Base-by-base conservation (phyloP, 2,888 invertebrate genomes). In the Ornithoptera alexandrae region DNA sequence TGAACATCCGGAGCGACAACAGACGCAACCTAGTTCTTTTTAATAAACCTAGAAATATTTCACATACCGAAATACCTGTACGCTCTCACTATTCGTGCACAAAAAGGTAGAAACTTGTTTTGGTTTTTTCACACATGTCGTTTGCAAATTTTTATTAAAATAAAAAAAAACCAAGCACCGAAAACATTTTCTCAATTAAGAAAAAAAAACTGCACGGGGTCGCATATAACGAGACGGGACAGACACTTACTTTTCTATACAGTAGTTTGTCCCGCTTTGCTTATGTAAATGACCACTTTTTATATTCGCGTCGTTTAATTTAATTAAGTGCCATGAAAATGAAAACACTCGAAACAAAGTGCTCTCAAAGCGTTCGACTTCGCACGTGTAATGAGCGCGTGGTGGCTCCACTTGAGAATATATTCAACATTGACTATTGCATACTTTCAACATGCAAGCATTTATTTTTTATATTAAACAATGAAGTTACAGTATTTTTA, bases 191-290 rank as follows among this genome's bases (percentile, higher is more conserved):
- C 56, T 46, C 24, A 24, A 46, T 20, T 36, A 46, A 46, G 46
- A 67, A 62, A 22, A 10, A 42, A 15, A 17, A 53, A 17, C 56
- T 59, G 59, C 15, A 68, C 64, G 59, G 50, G 59, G 68, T 50
- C 68, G 46, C 66, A 64, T 53, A 64, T 53, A 53, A 64, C 50
- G 59, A 64, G 22, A 39, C 22, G 53, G 63, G 42, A 39, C 68
- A 64, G 63, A 68, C 68, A 64, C 42, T 42, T 59, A 60, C 60
- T 50, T 24, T 64, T 63, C 36, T 30, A 64, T 36, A 30, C 15
- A 24, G 39, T 24, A 36, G 24, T 50, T 36, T 53, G 58, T 63
- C 63, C 57, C 59, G 53, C 30, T 57, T 56, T n/a, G 58, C 36
- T 50, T 30, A 63, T 63, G 46, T 50, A 60, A 36, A 68, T 53